Percentiles rank a stretch among this genome's conserved stretches.
Conservation (phyloP, 2,113 vertebrate species). For the Sakesphorus luctuosus region DNA sequence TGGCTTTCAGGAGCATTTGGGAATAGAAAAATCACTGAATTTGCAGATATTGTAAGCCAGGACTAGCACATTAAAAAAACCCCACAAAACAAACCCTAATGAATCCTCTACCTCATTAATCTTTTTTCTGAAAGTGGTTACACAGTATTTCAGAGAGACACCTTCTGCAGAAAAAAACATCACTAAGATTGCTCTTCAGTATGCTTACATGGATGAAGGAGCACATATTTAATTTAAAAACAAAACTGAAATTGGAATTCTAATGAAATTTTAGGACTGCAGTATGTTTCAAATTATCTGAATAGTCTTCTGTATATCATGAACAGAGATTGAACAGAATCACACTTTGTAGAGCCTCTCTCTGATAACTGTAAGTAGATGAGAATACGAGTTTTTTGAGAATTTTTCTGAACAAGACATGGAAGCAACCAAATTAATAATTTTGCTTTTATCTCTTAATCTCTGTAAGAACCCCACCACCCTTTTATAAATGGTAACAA, state of each 20-base stretch:
- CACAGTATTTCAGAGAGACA: neutral
- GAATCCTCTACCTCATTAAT: neutral
- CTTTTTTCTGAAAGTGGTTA: neutral
- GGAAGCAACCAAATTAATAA: neutral
- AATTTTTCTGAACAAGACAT: neutral
- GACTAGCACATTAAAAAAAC: neutral
- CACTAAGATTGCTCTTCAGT: neutral
- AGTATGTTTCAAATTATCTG: neutral
- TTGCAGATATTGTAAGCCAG: neutral
- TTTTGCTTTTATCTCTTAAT: neutral
- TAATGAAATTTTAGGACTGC: neutral
- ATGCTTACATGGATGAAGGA: neutral
- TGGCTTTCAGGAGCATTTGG: neutral
- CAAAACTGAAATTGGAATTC: neutral
- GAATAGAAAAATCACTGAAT: neutral
- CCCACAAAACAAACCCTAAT: neutral
- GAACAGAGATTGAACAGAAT: neutral
- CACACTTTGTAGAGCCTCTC: neutral
- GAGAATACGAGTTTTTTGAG: neutral
- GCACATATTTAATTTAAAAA: neutral
- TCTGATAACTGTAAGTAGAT: neutral
- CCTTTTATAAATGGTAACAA: neutral
- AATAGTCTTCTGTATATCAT: neutral
- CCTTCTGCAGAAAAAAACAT: neutral
- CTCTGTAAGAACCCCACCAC: neutral